These are phyloP conservation scores for Pristionchus mayeri DNA, from an alignment of 2,888 invertebrate genomes.

Conservation along the genomic window DNA sequence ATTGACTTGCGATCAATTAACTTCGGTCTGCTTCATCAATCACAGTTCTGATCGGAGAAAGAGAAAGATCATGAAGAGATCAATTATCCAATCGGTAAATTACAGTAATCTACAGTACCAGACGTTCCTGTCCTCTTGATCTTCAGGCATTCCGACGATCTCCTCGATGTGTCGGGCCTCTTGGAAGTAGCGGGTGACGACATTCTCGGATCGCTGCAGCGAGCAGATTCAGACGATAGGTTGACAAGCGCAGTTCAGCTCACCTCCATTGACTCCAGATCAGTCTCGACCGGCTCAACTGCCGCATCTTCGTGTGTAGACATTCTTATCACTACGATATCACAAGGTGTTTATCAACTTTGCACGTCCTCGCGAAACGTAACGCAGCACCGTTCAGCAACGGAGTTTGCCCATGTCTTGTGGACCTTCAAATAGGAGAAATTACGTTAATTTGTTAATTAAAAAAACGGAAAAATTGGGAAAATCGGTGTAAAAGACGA, in stretches of 20 bases:
- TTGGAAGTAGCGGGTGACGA: slow-evolving; percentile 65
- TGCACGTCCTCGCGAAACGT: slow-evolving; percentile 1
- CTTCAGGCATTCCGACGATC: slow-evolving; percentile 63
- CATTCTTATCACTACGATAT: background rate
- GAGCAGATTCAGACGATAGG: background rate
- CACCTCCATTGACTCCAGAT: slow-evolving; percentile 18
- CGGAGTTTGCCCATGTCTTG: background rate
- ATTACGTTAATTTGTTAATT: background rate
- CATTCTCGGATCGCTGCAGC: slow-evolving; percentile 54
- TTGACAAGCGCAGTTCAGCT: background rate
- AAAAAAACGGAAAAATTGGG: background rate
- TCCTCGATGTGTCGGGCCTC: slow-evolving; percentile 71
- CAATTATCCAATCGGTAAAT: background rate
- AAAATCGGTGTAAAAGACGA: background rate
- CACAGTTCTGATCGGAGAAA: too few relatives aligned
- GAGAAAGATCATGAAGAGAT: too few relatives aligned
- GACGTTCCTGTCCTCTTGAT: slow-evolving; percentile 54
- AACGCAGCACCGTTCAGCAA: background rate
- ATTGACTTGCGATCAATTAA: background rate
- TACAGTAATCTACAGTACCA: slow-evolving; percentile 48
- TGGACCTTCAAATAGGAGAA: background rate
- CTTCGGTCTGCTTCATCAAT: too few relatives aligned
- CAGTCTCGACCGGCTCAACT: background rate
- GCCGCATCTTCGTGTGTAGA: background rate
- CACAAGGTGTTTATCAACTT: slow-evolving; percentile 5